Conservation (phyloP, 2,888 invertebrate species). For the Orthosia incerta region DNA sequence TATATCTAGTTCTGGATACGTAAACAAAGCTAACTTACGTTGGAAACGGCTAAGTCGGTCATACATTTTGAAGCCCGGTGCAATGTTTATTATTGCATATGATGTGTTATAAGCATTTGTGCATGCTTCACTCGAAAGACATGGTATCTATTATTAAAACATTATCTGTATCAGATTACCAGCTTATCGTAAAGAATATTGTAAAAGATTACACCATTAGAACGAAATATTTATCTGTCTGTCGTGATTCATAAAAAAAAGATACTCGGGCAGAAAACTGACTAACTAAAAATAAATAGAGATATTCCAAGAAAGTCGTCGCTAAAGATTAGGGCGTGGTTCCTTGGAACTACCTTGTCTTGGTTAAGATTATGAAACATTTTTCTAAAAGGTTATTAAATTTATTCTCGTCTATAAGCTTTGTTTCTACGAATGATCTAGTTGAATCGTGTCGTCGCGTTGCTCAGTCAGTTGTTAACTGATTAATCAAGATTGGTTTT, state of each 20-base stretch:
- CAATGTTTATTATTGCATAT: slow-evolving; percentile 45
- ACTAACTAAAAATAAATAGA: slow-evolving; percentile 48
- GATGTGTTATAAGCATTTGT: slow-evolving; percentile 15
- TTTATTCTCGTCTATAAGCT: slow-evolving; percentile 34
- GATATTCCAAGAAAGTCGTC: slow-evolving; percentile 39
- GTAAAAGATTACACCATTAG: slow-evolving; percentile 29
- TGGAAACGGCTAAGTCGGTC: slow-evolving; percentile 34
- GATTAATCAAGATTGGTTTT: slow-evolving; percentile 32
- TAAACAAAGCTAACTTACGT: slow-evolving; percentile 33
- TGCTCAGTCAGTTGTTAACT: slow-evolving; percentile 1
- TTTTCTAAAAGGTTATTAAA: slow-evolving; percentile 37
- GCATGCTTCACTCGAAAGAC: slow-evolving; percentile 15
- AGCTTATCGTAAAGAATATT: slow-evolving; percentile 26
- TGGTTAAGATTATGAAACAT: slow-evolving; percentile 21
- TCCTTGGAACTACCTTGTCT: slow-evolving; percentile 32
- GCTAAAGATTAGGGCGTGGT: slow-evolving; percentile 33
- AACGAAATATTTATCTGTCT: slow-evolving; percentile 16
- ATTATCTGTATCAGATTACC: slow-evolving; percentile 44
- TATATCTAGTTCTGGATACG: slow-evolving; percentile 8
- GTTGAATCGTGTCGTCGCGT: slow-evolving; percentile 14
- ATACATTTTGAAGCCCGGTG: slow-evolving; percentile 35
- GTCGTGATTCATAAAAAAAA: slow-evolving; percentile 36
- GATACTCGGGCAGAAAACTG: slow-evolving; percentile 24
- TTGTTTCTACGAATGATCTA: slow-evolving; percentile 47
- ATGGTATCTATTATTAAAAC: slow-evolving; percentile 40